Base-by-base conservation (phyloP, 2,888 invertebrate genomes). In the Epirrita christyi region DNA sequence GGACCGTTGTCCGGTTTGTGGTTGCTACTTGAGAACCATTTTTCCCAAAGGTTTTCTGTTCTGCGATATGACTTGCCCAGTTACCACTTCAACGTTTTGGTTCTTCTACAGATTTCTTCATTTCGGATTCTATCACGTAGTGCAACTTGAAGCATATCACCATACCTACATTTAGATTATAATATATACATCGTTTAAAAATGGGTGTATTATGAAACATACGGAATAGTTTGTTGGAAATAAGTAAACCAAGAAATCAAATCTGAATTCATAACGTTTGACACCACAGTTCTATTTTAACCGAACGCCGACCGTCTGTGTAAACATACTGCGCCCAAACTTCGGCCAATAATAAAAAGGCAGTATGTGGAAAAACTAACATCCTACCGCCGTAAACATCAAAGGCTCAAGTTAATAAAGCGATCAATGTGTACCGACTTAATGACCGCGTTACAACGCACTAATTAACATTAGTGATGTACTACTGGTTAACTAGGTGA, bases 361-460 rank as follows among this genome's bases (percentile, higher is more conserved):
- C 88, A 88, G 83, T 88, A 84, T 88, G 89, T 88, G 90, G 91
- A 90, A 91, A 91, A 91, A 92, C 91, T 91, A 92, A 92, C 92
- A 92, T 91, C 91, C 91, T 90, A 78, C 76, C 72, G 68, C 79
- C 74, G 80, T 89, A 86, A 88, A 91, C 78, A 77, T 92, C 91
- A 92, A 92, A 91, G 87, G 75, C 64, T 43, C 65, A 66, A 74
- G 83, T 81, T 86, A 83, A 88, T 88, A 86, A 83, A 86, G 81
- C 82, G 82, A 89, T 89, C 90, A 88, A 85, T 89, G 83, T 78
- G 80, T 72, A 75, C 78, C 74, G 75, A 66, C 83, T 81, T 85
- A 83, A 86, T 83, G 77, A 75, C 75, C 71, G 72, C 69, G 72
- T 76, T 77, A 82, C 78, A 69, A 74, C 74, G 76, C 72, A 78